These are phyloP conservation scores for Neoarius graeffei DNA, from an alignment of 2,113 vertebrate species.

Conservation along the genomic window DNA sequence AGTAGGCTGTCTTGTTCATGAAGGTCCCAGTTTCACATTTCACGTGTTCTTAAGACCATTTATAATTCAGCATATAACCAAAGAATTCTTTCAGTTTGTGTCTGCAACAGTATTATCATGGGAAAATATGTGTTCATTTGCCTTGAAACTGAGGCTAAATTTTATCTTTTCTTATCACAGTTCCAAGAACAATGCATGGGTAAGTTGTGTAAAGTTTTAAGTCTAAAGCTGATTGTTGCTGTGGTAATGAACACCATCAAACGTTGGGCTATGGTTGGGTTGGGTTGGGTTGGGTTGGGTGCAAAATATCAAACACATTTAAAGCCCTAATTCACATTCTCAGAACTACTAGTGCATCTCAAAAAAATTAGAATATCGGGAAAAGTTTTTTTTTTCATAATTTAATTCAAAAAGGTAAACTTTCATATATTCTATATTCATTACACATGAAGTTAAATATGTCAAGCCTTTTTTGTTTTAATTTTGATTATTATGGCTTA, in stretches of 20 bases:
- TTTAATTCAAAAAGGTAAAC: too few relatives aligned
- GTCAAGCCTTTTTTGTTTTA: too few relatives aligned
- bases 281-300: neutral
- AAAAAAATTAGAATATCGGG: too few relatives aligned
- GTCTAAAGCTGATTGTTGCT: neutral
- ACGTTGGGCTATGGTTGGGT: neutral
- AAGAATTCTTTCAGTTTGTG: neutral
- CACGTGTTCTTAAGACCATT: neutral
- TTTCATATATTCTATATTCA: too few relatives aligned
- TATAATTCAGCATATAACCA: neutral
- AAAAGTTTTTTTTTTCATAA: too few relatives aligned
- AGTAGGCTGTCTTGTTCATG: neutral
- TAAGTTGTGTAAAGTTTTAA: neutral
- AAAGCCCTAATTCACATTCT: neutral
- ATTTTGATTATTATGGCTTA: too few relatives aligned
- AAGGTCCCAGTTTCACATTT: neutral
- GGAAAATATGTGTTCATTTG: neutral
- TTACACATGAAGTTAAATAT: too few relatives aligned
- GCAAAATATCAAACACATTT: neutral
- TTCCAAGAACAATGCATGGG: neutral
- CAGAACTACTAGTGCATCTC: too few relatives aligned
- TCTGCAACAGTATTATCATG: neutral
- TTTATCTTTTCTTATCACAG: neutral
- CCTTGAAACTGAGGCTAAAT: neutral
- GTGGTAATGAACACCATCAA: neutral